Evolutionary conservation across 2,113 vertebrate genomes (phyloP).

Genomic region (Vulpes ferrilata): DNA sequence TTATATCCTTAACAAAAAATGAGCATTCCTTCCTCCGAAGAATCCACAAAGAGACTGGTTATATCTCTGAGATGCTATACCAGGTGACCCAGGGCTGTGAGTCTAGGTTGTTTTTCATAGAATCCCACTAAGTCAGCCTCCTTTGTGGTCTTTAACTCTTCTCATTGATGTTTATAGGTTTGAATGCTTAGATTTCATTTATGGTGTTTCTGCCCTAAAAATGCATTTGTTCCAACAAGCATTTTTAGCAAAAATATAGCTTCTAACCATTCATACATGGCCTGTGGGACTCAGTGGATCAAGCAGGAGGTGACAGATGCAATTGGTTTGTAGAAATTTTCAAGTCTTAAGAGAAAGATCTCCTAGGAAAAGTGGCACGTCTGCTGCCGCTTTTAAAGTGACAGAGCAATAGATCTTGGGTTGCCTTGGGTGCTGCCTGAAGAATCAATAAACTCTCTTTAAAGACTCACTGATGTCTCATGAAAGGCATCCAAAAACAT

Average conservation of each 20-base stretch:
- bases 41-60: not conserved
- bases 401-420: slow-evolving; percentile 77
- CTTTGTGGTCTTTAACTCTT: not conserved
- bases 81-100: not conserved
- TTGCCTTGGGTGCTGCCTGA: slow-evolving; percentile 73
- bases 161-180: slow-evolving; percentile 19
- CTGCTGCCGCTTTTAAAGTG: slow-evolving; percentile 73
- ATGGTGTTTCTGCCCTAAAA: slow-evolving; percentile 65
- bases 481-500: slow-evolving; percentile 79
- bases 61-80: not conserved
- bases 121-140: not conserved
- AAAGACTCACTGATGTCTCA: slow-evolving; percentile 78
- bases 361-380: slow-evolving; percentile 71
- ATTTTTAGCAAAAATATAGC: slow-evolving; percentile 56
- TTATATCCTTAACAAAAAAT: not conserved
- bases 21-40: not conserved
- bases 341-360: slow-evolving; percentile 74
- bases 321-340: slow-evolving; percentile 77
- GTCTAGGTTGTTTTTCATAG: not conserved
- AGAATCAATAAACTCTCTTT: slow-evolving; percentile 80
- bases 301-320: slow-evolving; percentile 79
- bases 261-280: slow-evolving; percentile 73
- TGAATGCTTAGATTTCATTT: slow-evolving; percentile 63
- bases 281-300: slow-evolving; percentile 72
- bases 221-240: slow-evolving; percentile 75